Evolutionary conservation across 2,797 vertebrate species (phyloP).

Genomic region (Hydrocynus forskahlii): DNA sequence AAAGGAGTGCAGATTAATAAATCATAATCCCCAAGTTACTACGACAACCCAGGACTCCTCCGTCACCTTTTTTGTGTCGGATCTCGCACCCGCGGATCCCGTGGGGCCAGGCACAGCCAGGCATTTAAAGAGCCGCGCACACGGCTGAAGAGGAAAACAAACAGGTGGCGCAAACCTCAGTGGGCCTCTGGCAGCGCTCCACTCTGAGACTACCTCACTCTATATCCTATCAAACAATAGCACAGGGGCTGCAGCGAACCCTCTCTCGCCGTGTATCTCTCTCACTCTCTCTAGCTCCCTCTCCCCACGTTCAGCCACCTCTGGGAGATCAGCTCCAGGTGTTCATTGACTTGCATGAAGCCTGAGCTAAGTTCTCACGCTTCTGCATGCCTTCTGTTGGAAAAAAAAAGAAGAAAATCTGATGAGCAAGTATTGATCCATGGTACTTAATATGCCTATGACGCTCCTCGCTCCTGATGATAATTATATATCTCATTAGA

Average conservation of each 20-base stretch:
- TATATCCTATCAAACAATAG: constrained; percentile 75
- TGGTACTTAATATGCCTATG: constrained; percentile 60
- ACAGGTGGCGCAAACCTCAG: constrained; percentile 81
- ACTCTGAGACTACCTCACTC: constrained; percentile 66
- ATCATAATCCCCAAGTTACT: constrained; percentile 84
- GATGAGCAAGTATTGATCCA: constrained; percentile 76
- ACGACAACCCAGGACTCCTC: constrained; percentile 80
- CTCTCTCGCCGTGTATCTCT: constrained; percentile 12
- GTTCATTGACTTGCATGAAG: constrained; percentile 85
- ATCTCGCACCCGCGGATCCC: constrained; percentile 75
- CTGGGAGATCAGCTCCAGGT: constrained; percentile 80
- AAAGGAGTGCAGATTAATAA: constrained; percentile 85
- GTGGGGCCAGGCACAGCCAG: constrained; percentile 64
- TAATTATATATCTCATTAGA: constrained; percentile 67
- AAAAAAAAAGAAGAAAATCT: constrained; percentile 46
- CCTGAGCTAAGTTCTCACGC: constrained; percentile 76
- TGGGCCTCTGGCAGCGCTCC: constrained; percentile 66
- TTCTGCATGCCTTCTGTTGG: constrained; percentile 61
- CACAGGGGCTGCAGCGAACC: constrained; percentile 58
- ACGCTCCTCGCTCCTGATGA: constrained; percentile 66
- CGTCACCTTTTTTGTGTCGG: constrained; percentile 83
- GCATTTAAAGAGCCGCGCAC: constrained; percentile 69
- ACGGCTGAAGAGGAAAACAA: constrained; percentile 74
- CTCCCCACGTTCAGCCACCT: constrained; percentile 71
- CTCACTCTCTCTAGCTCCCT: constrained; percentile 2